Percentiles rank a stretch among this genome's conserved stretches.
These are phyloP conservation scores for Acrocyrtus sp. DNA, from an alignment of 2,888 invertebrate genomes.

Conservation along the genomic window DNA sequence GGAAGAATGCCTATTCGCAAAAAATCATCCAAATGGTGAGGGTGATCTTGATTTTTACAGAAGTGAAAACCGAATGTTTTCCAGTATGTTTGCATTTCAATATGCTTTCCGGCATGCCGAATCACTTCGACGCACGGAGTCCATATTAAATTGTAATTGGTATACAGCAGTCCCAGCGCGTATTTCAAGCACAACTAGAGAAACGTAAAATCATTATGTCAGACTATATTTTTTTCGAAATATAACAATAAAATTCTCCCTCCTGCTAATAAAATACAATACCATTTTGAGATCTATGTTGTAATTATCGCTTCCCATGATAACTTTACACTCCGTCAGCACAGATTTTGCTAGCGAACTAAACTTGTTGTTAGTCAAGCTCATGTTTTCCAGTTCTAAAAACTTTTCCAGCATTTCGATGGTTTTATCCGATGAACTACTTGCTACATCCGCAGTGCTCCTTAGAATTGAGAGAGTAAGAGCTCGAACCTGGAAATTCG, in stretches of 20 bases:
- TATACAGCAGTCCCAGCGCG: slow-evolving; percentile 52
- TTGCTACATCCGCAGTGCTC: not conserved
- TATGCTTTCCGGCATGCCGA: slow-evolving; percentile 44
- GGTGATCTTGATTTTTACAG: slow-evolving; percentile 23
- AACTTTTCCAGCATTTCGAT: slow-evolving; percentile 53
- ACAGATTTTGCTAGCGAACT: slow-evolving; percentile 48
- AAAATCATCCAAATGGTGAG: not conserved
- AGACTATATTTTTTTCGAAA: not conserved
- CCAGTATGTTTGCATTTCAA: slow-evolving; percentile 47
- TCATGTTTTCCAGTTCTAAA: slow-evolving; percentile 52
- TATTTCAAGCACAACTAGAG: slow-evolving; percentile 53
- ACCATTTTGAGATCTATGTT: slow-evolving; percentile 38
- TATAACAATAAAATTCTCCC: too few species aligned
- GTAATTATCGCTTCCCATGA: slow-evolving; percentile 49
- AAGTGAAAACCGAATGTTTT: slow-evolving; percentile 48
- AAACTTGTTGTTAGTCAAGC: slow-evolving; percentile 44
- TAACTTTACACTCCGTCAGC: slow-evolving; percentile 53
- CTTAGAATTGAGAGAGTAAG: slow-evolving; percentile 38
- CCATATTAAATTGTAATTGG: slow-evolving; percentile 55
- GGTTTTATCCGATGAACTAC: slow-evolving; percentile 26
- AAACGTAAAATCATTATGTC: not conserved
- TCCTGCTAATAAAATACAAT: too few species aligned
- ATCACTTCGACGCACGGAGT: slow-evolving; percentile 49
- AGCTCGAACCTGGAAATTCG: slow-evolving; percentile 35
- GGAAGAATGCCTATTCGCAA: slow-evolving; percentile 6